These are phyloP conservation scores for Meloidogyne exigua DNA, from an alignment of 1,140 invertebrate genomes.

Conservation along the genomic window DNA sequence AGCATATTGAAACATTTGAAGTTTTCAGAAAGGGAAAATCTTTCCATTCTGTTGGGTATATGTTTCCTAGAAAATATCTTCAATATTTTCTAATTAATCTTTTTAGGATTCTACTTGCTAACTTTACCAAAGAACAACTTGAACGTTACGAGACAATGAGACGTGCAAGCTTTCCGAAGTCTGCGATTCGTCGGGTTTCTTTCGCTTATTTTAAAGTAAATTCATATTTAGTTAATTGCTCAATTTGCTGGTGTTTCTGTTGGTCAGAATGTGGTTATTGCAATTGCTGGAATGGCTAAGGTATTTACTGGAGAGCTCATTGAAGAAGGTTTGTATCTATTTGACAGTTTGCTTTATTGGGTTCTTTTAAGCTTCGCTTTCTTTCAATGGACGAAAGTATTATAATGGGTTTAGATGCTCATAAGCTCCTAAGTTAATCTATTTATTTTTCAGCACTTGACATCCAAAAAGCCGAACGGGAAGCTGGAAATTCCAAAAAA, in stretches of 20 bases:
- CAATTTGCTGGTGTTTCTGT: conserved; percentile 93
- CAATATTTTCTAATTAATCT: conserved; percentile 65
- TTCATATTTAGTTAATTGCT: conserved; percentile 77
- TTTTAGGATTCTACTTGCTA: conserved; percentile 83
- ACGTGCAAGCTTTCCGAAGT: conserved; percentile 90
- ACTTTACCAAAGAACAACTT: conserved; percentile 95
- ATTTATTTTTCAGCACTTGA: conserved; percentile 45
- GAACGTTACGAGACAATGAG: conserved; percentile 98
- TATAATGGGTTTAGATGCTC: no score
- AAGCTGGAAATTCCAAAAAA: not conserved
- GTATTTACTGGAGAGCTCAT: conserved; percentile 98
- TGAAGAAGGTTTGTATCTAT: conserved; percentile 75
- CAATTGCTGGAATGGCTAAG: conserved; percentile 98
- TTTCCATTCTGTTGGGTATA: no score
- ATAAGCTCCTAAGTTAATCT: not conserved
- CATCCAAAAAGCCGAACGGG: conserved; percentile 35
- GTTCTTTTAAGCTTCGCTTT: not conserved
- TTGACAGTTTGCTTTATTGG: no score
- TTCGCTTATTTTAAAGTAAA: conserved; percentile 2
- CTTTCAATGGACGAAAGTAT: not conserved
- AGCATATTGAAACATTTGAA: no score
- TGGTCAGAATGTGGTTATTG: conserved; percentile 98
- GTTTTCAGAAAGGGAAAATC: no score
- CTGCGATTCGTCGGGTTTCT: conserved; percentile 83
- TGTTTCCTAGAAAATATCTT: not conserved